Conservation (phyloP, 2,797 vertebrate species). For the Taenioides sp. region DNA sequence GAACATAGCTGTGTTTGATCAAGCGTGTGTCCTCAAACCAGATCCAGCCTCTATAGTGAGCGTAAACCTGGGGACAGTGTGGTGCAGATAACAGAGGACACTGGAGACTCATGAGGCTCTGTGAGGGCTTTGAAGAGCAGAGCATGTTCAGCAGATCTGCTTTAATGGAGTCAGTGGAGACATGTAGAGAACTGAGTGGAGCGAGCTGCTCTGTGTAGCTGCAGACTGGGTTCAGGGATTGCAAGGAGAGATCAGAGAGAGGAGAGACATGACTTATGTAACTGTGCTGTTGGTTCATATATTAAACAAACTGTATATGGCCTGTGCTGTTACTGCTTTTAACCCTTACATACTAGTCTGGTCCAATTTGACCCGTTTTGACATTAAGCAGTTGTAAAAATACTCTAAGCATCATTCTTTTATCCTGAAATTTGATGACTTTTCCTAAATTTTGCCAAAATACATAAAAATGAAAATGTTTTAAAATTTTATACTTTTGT, state of each 20-base stretch:
- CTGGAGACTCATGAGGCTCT: conserved; percentile 39
- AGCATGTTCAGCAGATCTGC: neutral
- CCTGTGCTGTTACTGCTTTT: too few relatives aligned
- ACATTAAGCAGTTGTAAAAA: too few relatives aligned
- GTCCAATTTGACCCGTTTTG: too few relatives aligned
- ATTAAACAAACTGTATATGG: neutral
- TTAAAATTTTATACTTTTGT: too few relatives aligned
- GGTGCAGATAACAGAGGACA: conserved; percentile 48
- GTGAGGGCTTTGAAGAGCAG: conserved; percentile 29
- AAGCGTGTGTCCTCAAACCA: conserved; percentile 47
- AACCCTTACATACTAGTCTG: too few relatives aligned
- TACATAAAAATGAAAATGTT: too few relatives aligned
- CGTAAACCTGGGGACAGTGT: conserved; percentile 55
- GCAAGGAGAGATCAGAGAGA: neutral
- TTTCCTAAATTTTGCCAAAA: too few relatives aligned
- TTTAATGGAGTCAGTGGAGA: neutral
- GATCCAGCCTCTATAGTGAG: conserved; percentile 64
- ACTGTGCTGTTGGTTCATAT: conserved; percentile 3
- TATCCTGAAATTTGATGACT: too few relatives aligned
- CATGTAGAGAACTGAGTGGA: neutral
- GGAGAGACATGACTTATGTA: neutral
- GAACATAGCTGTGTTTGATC: conserved; percentile 46
- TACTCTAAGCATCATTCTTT: too few relatives aligned
- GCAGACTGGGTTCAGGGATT: neutral
- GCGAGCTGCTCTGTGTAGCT: neutral